Evolutionary conservation across 2,113 vertebrate genomes (phyloP), one percentile per base, ranked within the genome.

Genomic region (Osmerus eperlanus): DNA sequence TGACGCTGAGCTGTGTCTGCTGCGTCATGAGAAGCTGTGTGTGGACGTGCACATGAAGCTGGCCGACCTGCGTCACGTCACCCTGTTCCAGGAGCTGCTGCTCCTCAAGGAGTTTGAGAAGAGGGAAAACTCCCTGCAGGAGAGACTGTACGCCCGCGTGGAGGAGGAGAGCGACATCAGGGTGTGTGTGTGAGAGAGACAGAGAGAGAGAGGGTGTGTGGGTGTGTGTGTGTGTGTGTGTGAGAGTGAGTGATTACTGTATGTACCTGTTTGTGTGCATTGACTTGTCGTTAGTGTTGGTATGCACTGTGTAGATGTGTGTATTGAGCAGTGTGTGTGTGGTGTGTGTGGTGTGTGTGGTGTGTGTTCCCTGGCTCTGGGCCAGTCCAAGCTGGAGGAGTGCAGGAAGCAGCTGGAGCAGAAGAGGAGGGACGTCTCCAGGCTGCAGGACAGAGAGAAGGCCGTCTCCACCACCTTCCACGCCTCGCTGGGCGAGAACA

Each of bases 51-150:
- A 90, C 73, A 90, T 98, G 89, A 97, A 98, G 85, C 81, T 84
- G 66, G 92, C 92, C 36, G 94, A 95, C 67, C 88, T 97, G 54
- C 83, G 51, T 2, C 92, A 93, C 75, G 72, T 96, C 76, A 97
- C 92, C 0, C 89, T 95, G 70, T 93, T 91, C 77, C 93, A 96
- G 83, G 97, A 99, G 89, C 89, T 96, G 71, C 90, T 93, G 74
- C 88, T 98, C 52, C 90, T 97, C 69, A 92, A 93, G 76, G 92
- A 94, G 62, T 93, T 94, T 67, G 93, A 97, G 78, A 84, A 90
- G 80, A 92, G 90, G 14, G 95, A 98, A 87, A 84, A 90, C 19
- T 70, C 75, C 67, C 91, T 98, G 75, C 92, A 95, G 84, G 91
- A 91, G 52, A 86, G 67, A 56, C 87, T 96, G n/a, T 89, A 85